Evolutionary conservation across 2,888 invertebrate species (phyloP).

Genomic region (Plagodis pulveraria): DNA sequence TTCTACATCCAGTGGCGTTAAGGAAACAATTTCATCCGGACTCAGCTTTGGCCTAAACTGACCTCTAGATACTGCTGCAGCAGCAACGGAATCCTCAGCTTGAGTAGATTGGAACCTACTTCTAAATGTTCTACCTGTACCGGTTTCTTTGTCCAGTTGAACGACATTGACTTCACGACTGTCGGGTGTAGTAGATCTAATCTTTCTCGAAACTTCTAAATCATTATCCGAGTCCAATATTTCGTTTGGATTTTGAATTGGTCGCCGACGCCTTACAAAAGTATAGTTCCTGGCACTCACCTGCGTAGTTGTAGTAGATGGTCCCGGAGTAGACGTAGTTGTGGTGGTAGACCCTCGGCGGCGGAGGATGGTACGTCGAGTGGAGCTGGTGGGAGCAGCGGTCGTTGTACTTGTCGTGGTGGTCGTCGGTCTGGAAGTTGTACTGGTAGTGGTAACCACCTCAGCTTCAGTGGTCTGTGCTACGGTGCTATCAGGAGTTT

Average conservation of each 20-base stretch:
- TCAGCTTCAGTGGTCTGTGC: constrained; percentile 51
- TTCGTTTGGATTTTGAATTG: constrained; percentile 69
- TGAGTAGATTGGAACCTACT: constrained; percentile 54
- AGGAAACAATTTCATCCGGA: constrained; percentile 80
- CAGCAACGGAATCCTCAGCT: constrained; percentile 66
- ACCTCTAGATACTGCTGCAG: constrained; percentile 69
- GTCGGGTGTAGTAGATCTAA: constrained; percentile 79
- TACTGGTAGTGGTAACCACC: constrained; percentile 52
- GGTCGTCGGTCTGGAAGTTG: constrained; percentile 50
- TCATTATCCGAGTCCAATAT: constrained; percentile 67
- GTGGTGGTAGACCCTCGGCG: constrained; percentile 60
- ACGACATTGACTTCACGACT: constrained; percentile 67
- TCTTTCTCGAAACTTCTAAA: constrained; percentile 58
- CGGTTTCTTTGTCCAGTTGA: constrained; percentile 44
- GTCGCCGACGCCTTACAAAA: constrained; percentile 73
- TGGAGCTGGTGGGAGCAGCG: constrained; percentile 33
- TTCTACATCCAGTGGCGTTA: constrained; percentile 79
- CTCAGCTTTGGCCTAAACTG: constrained; percentile 62
- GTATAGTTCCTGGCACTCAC: constrained; percentile 85
- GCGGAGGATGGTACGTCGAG: constrained; percentile 56
- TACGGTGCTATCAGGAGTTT: constrained; percentile 51
- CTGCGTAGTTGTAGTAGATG: constrained; percentile 67
- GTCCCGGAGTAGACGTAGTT: constrained; percentile 51
- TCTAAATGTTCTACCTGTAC: constrained; percentile 51
- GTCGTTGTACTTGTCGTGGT: constrained; percentile 49